Evolutionary conservation across 1,140 invertebrate species (phyloP), one percentile per base, ranked within the genome.

Genomic region (Nymphalis io): DNA sequence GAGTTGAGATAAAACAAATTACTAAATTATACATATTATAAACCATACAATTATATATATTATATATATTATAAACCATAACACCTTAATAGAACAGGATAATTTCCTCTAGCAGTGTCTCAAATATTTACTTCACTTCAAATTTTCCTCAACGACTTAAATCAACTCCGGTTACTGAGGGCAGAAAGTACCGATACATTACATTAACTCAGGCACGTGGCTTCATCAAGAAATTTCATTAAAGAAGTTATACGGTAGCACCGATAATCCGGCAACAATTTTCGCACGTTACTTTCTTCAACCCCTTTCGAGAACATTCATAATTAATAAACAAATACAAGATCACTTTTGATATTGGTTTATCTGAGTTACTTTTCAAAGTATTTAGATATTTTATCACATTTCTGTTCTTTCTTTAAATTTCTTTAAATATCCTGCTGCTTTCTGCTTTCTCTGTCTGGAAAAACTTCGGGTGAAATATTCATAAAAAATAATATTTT

Each of bases 261-360:
- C 44, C 46, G 48, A 62, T 62, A 62, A 62, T 62, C 44, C 27
- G 44, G 42, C 27, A 53, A 62, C 23, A 48, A 62, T 62, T 62
- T 48, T 20, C 44, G n/a, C 60, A 42, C 48, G 48, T 20, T 23
- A 39, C 60, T 62, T 48, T 53, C 48, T 53, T n/a, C 18, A 8
- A 53, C 0, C 0, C 20, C 20, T 51, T 18, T 53, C 48, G 20
- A 53, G 11, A 8, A 20, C 48, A 13, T 18, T 0, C 48, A 11
- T 53, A 53, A 53, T 53, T 23, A 53, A 21, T 53, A 8, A 6
- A 3, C n/a, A n/a, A n/a, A n/a, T 3, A 27, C 23, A 27, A 27
- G 5, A 5, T 27, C 5, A 27, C 23, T 27, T 0, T 27, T n/a
- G n/a, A n/a, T n/a, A 42, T 42, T 44, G 42, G 15, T 44, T 46